A percentile compares a stretch with the other conserved stretches of the same genome.
Evolutionary conservation across 2,888 invertebrate species (phyloP).

Genomic region (Tenthredo distinguenda): DNA sequence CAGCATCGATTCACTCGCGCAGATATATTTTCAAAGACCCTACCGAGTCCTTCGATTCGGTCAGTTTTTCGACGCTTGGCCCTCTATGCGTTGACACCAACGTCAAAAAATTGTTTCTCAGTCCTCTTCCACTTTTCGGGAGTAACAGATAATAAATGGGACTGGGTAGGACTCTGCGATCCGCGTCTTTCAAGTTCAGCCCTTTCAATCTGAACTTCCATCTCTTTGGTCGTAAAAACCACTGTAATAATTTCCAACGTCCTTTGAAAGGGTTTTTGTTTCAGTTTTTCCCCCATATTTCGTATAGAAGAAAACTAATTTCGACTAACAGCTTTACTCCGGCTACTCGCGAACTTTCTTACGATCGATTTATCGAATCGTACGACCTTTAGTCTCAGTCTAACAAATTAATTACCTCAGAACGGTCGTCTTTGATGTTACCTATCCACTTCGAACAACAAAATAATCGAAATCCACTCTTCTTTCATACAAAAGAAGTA

Average conservation of each 20-base stretch:
- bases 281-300: not conserved
- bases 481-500: not conserved
- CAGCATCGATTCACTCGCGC: not conserved
- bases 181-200: constrained; percentile 19
- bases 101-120: constrained; percentile 5
- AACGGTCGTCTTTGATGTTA: constrained; percentile 8
- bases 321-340: constrained; percentile 27
- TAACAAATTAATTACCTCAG: constrained; percentile 13
- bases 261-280: constrained; percentile 15
- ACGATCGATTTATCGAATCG: constrained; percentile 35
- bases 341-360: not conserved
- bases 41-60: not conserved
- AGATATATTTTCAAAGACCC: not conserved
- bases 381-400: not conserved
- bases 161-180: not conserved
- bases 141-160: not conserved
- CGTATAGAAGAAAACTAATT: constrained; percentile 37
- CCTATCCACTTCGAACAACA: constrained; percentile 23
- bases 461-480: constrained; percentile 21
- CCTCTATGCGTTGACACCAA: not conserved
- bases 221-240: constrained; percentile 26
- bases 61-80: not conserved
- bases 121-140: constrained; percentile 5
- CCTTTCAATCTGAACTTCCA: constrained; percentile 33
- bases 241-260: constrained; percentile 1